These are phyloP conservation scores for Microcebus tavaratra DNA, from an alignment of 2,113 vertebrate genomes.

Conservation along the genomic window DNA sequence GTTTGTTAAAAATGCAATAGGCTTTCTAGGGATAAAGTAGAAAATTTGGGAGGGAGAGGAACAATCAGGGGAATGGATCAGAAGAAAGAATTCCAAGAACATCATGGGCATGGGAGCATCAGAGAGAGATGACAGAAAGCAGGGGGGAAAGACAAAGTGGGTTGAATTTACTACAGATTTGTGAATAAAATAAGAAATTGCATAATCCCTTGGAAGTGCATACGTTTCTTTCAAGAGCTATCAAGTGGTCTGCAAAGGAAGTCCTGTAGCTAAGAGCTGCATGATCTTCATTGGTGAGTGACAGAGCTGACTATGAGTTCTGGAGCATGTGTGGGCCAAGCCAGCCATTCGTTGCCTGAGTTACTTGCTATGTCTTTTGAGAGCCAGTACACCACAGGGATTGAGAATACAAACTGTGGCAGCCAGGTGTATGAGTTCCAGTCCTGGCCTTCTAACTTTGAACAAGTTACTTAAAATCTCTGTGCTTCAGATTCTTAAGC, in stretches of 20 bases:
- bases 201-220: neutral
- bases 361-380: neutral
- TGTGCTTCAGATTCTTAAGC: neutral
- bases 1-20: neutral
- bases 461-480: neutral
- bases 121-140: neutral
- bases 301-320: neutral
- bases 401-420: neutral
- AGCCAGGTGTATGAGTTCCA: accelerated
- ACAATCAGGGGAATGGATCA: neutral
- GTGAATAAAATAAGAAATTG: neutral
- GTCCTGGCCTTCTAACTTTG: neutral
- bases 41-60: neutral
- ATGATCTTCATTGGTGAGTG: neutral
- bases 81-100: neutral
- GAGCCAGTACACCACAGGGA: neutral
- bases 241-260: neutral
- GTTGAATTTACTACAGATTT: neutral
- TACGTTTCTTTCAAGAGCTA: neutral
- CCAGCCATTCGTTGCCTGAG: neutral
- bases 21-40: neutral
- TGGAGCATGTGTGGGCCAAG: neutral
- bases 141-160: neutral
- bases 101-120: neutral
- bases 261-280: neutral